phyloP scores from a whole-genome alignment of 2,888 invertebrate species.

The Oscheius sp. region DNA sequence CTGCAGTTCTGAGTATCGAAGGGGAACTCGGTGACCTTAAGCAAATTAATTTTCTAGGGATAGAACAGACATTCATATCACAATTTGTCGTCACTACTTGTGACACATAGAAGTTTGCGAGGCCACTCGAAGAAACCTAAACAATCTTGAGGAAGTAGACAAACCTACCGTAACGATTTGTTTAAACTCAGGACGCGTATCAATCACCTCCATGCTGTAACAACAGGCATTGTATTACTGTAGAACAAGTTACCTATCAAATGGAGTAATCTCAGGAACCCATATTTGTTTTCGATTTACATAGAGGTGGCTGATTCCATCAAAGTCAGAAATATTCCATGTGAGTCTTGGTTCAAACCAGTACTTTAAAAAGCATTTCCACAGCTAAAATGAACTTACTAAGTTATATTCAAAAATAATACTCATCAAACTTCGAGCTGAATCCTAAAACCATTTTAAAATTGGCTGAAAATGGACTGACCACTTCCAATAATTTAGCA shows the following conservation, averaged over 20 bases:
- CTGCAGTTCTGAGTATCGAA: constrained; percentile 23
- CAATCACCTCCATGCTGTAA: constrained; percentile 18
- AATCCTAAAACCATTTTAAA: constrained; percentile 1
- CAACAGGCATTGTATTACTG: background rate
- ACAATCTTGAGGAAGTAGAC: background rate
- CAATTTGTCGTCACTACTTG: constrained; percentile 13
- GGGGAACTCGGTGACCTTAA: constrained; percentile 22
- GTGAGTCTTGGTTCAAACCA: constrained; percentile 8
- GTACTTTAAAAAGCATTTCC: background rate
- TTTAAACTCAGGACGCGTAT: constrained; percentile 21
- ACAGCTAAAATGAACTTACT: background rate
- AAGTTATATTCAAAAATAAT: constrained; percentile 20
- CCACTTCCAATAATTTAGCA: constrained; percentile 20
- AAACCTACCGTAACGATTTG: constrained; percentile 12
- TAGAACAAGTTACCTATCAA: constrained; percentile 12
- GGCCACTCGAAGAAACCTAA: background rate
- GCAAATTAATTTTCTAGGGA: background rate
- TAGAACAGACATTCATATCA: constrained; percentile 1
- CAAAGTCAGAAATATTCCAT: constrained; percentile 7
- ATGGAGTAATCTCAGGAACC: constrained; percentile 21
- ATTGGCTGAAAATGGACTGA: background rate
- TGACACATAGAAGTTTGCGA: background rate
- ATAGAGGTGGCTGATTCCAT: constrained; percentile 18
- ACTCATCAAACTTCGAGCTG: constrained; percentile 9
- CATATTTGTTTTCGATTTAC: constrained; percentile 12